Conservation (phyloP, 2,113 vertebrate genomes). For the Miniopterus natalensis region DNA sequence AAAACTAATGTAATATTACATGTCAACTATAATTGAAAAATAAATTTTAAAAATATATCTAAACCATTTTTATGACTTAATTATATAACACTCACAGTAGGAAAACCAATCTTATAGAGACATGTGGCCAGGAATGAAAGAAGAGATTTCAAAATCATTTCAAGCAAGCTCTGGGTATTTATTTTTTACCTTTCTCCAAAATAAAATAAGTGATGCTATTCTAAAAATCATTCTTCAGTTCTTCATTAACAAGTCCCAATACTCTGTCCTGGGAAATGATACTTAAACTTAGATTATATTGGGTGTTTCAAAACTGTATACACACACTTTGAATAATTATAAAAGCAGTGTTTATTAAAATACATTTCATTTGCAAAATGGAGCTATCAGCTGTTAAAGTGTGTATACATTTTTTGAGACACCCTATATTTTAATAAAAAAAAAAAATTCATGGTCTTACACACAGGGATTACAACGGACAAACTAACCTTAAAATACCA, state of each 20-base stretch:
- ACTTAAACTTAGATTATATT: background rate
- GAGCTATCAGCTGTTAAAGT: too few relatives aligned
- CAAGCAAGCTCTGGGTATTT: background rate
- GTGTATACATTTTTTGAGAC: too few relatives aligned
- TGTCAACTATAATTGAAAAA: background rate
- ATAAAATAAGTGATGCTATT: conserved; percentile 23
- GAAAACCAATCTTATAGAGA: background rate
- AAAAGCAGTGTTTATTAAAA: too few relatives aligned
- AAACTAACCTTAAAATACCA: conserved; percentile 13
- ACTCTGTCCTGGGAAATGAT: background rate
- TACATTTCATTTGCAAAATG: too few relatives aligned
- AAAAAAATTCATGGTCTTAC: background rate
- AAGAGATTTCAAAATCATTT: conserved; percentile 62
- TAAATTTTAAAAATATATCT: background rate
- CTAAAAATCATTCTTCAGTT: conserved; percentile 37
- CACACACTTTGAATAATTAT: too few relatives aligned
- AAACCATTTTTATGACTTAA: conserved; percentile 61
- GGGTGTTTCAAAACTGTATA: too few relatives aligned
- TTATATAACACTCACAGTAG: background rate
- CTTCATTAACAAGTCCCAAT: background rate
- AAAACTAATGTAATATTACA: background rate
- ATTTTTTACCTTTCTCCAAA: conserved; percentile 56
- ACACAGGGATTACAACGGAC: background rate
- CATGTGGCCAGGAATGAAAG: background rate
- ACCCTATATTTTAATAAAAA: conserved; percentile 28